phyloP scores from a whole-genome alignment of 2,888 invertebrate species.

The Crepidodera aurea region DNA sequence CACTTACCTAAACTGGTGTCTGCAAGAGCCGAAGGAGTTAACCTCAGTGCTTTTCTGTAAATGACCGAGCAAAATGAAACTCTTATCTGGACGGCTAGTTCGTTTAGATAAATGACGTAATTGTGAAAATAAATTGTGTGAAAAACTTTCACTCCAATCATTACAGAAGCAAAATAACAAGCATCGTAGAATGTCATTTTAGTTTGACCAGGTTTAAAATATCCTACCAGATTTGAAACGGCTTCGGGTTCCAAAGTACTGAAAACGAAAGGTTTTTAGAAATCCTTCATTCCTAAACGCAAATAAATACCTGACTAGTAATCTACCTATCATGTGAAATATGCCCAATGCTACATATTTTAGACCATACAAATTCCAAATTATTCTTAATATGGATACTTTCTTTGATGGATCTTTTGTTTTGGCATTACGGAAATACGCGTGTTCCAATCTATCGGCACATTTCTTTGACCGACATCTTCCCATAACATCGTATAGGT shows the following conservation, averaged over 20 bases:
- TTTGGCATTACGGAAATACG: slow-evolving; percentile 45
- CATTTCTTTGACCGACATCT: slow-evolving; percentile 54
- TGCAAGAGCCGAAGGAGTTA: slow-evolving; percentile 43
- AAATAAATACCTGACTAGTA: slow-evolving; percentile 42
- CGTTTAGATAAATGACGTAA: slow-evolving; percentile 78
- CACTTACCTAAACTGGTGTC: slow-evolving; percentile 43
- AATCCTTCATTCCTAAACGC: too few relatives aligned
- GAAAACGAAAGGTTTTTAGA: too few relatives aligned
- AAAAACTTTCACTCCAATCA: slow-evolving; percentile 69
- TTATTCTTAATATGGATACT: slow-evolving; percentile 43
- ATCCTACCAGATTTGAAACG: slow-evolving; percentile 73
- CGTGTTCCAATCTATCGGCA: slow-evolving; percentile 53
- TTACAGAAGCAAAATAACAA: slow-evolving; percentile 73
- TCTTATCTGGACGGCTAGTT: slow-evolving; percentile 79
- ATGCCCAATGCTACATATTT: slow-evolving; percentile 41
- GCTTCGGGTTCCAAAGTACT: slow-evolving; percentile 73
- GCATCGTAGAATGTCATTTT: slow-evolving; percentile 66
- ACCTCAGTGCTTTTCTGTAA: slow-evolving; percentile 63
- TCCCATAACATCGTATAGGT: slow-evolving; percentile 66
- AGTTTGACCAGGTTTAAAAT: slow-evolving; percentile 66
- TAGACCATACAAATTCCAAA: slow-evolving; percentile 49
- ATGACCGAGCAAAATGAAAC: slow-evolving; percentile 83
- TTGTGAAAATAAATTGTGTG: slow-evolving; percentile 76
- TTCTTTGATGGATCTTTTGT: slow-evolving; percentile 41
- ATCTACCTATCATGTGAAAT: slow-evolving; percentile 38